Base-by-base conservation (phyloP, 2,888 invertebrate species). In the Syritta pipiens region DNA sequence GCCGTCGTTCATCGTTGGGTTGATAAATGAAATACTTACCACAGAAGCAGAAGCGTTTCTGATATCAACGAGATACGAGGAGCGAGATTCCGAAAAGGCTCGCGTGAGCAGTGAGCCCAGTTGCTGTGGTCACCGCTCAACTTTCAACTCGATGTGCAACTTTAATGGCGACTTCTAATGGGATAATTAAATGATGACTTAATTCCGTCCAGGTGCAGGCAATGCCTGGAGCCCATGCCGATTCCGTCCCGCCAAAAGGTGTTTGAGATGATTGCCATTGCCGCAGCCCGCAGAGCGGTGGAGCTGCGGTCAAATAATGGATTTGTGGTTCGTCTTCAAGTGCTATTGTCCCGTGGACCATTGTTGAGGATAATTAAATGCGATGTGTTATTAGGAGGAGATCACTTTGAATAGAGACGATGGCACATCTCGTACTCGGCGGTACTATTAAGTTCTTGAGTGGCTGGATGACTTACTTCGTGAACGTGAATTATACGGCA, bases 181-280 rank as follows among this genome's bases (percentile, higher is more conserved):
- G 62, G 67, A 55, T 79, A 67, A 79, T 79, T 79, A 74, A 79
- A 79, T 74, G 79, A 79, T 79, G 79, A 74, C 79, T 79, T 67
- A 55, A 79, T 79, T 68, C 28, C 19, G 19, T 68, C 42, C 77
- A 72, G 77, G 71, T 72, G 77, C 53, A 57, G 32, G 26, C 17
- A 30, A 63, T 22, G 20, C 32, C 24, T 10, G 12, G 37, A 17
- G 10, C n/a, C n/a, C n/a, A n/a, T n/a, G n/a, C n/a, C n/a, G n/a
- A n/a, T n/a, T n/a, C n/a, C n/a, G n/a, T n/a, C n/a, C n/a, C n/a
- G n/a, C n/a, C n/a, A n/a, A n/a, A n/a, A n/a, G n/a, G n/a, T n/a
- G n/a, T n/a, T n/a, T n/a, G n/a, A n/a, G n/a, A n/a, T n/a, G n/a
- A n/a, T n/a, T n/a, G 60, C 72, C 67, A 60, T 62, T 26, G 35